phyloP scores from a whole-genome alignment of 2,888 invertebrate species.

The Papilio elwesi region DNA sequence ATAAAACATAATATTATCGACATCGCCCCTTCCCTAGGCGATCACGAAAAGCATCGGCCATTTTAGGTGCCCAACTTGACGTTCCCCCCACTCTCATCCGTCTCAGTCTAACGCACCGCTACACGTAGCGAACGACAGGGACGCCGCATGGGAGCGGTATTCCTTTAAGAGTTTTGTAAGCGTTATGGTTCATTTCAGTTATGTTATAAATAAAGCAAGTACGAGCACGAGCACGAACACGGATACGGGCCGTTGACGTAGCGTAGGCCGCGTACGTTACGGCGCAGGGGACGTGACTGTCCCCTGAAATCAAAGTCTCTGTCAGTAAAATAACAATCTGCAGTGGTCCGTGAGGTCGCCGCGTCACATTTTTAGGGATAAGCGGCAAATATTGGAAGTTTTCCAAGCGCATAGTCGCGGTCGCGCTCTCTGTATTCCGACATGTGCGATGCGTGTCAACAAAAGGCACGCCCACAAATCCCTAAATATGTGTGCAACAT shows the following conservation, averaged over 20 bases:
- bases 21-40: constrained; percentile 80
- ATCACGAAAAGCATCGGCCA: constrained; percentile 82
- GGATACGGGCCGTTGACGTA: neutral
- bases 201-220: constrained; percentile 54
- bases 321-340: no score
- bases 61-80: constrained; percentile 77
- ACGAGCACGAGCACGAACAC: neutral
- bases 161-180: constrained; percentile 70
- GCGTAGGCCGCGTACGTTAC: neutral
- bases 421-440: neutral
- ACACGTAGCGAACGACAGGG: constrained; percentile 52
- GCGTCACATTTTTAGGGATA: constrained; percentile 8
- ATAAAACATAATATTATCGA: constrained; percentile 83
- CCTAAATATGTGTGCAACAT: no score
- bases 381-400: constrained; percentile 37
- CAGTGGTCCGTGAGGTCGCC: neutral
- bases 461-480: no score
- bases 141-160: constrained; percentile 59
- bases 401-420: constrained; percentile 42
- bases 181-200: constrained; percentile 69
- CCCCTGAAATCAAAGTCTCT: no score
- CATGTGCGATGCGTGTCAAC: neutral
- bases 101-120: constrained; percentile 53
- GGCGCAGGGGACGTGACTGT: neutral
- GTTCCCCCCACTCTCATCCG: constrained; percentile 54